Evolutionary conservation across 2,113 vertebrate species (phyloP).

Genomic region (Cinclus cinclus): DNA sequence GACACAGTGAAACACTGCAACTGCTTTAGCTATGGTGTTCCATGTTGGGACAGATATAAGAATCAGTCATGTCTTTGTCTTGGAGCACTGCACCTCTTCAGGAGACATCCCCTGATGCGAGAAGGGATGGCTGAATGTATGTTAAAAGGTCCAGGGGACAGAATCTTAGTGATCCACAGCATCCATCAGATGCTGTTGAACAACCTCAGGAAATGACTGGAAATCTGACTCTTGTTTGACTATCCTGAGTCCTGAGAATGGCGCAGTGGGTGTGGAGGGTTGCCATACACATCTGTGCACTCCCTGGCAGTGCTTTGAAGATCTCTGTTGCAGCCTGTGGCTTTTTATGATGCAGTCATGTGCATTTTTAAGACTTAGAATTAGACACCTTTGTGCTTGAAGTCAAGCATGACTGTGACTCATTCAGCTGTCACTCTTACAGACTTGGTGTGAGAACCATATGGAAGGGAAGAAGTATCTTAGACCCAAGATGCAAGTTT

Average conservation of each 20-base stretch:
- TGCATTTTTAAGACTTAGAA: constrained; percentile 29
- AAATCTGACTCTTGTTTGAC: constrained; percentile 52
- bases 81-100: background rate
- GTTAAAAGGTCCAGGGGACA: constrained; percentile 37
- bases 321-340: constrained; percentile 6
- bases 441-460: constrained; percentile 15
- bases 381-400: constrained; percentile 52
- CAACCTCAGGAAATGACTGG: constrained; percentile 43
- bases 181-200: constrained; percentile 13
- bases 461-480: constrained; percentile 24
- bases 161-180: constrained; percentile 65
- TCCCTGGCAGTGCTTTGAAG: constrained; percentile 50
- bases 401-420: constrained; percentile 44
- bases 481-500: background rate
- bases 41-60: constrained; percentile 16
- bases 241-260: background rate
- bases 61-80: constrained; percentile 57
- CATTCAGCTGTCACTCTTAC: constrained; percentile 41
- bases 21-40: background rate
- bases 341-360: constrained; percentile 32
- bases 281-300: background rate
- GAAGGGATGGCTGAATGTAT: background rate
- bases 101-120: constrained; percentile 42
- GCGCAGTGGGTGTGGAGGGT: background rate
- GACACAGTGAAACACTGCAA: constrained; percentile 26